Percentiles rank a stretch among this genome's conserved stretches.
Evolutionary conservation across 2,888 invertebrate genomes (phyloP).

Genomic region (Tryphoninae sp.): DNA sequence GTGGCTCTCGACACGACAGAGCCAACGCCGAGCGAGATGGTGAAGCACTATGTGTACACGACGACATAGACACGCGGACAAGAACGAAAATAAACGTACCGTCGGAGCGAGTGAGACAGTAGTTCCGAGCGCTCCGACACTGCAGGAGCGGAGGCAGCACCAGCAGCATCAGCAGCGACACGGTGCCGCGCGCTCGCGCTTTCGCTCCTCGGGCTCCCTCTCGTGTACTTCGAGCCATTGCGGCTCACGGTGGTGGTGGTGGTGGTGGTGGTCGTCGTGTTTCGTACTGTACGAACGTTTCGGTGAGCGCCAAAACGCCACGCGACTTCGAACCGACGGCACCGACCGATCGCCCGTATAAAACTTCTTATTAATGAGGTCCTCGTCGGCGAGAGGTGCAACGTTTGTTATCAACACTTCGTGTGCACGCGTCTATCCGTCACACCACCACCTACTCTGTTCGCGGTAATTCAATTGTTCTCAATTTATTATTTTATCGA

Average conservation of each 20-base stretch:
- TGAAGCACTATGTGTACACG: background rate
- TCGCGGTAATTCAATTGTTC: too few species aligned
- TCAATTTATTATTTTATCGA: too few species aligned
- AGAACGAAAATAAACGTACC: background rate
- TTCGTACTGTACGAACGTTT: slow-evolving; percentile 39
- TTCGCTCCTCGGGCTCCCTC: slow-evolving; percentile 53
- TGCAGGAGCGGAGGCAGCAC: slow-evolving; percentile 42
- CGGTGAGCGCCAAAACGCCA: slow-evolving; percentile 73
- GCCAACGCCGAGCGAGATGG: background rate
- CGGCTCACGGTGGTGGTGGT: slow-evolving; percentile 30
- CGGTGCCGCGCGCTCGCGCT: slow-evolving; percentile 37
- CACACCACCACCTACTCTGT: background rate
- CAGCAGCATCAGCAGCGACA: slow-evolving; percentile 4
- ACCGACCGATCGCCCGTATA: slow-evolving; percentile 58
- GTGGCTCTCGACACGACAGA: slow-evolving; percentile 14
- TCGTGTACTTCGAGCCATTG: slow-evolving; percentile 14
- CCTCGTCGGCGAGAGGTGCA: background rate
- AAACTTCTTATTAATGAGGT: slow-evolving; percentile 45
- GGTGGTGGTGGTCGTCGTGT: slow-evolving; percentile 18
- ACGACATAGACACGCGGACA: background rate
- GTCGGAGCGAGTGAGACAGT: slow-evolving; percentile 9
- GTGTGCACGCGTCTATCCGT: background rate
- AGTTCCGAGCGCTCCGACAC: slow-evolving; percentile 30
- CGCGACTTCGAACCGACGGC: slow-evolving; percentile 73
- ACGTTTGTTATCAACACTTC: slow-evolving; percentile 4